phyloP scores from a whole-genome alignment of 2,888 invertebrate species.

The Drosophila ezoana region DNA sequence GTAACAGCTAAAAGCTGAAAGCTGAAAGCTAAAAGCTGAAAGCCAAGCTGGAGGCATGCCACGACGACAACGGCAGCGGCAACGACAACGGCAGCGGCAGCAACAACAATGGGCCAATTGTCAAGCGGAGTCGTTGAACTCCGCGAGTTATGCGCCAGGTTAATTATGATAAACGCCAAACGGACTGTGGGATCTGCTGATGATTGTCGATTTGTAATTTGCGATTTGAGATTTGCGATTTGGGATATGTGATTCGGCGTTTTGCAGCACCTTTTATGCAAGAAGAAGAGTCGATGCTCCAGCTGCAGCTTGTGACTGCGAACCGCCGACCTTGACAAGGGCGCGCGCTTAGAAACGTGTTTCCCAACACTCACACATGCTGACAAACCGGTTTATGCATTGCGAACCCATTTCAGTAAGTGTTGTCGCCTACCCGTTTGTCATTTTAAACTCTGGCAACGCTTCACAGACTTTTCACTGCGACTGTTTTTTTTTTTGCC shows the following conservation, averaged over 20 bases:
- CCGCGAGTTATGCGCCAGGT: slow-evolving; percentile 45
- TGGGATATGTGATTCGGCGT: not conserved
- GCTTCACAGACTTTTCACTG: slow-evolving; percentile 11
- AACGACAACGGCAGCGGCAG: slow-evolving; percentile 18
- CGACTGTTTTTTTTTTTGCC: not conserved
- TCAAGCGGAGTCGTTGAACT: slow-evolving; percentile 66
- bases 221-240: slow-evolving; percentile 1
- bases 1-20: slow-evolving; percentile 49
- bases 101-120: slow-evolving; percentile 57
- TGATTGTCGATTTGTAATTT: slow-evolving; percentile 18
- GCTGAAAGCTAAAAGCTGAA: slow-evolving; percentile 32
- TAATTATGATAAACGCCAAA: slow-evolving; percentile 55
- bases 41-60: slow-evolving; percentile 37
- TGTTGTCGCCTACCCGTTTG: not conserved
- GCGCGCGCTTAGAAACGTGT: slow-evolving; percentile 62
- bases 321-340: slow-evolving; percentile 70
- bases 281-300: slow-evolving; percentile 8
- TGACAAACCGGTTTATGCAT: slow-evolving; percentile 56
- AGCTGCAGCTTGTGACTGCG: slow-evolving; percentile 21
- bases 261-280: not conserved
- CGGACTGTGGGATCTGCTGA: slow-evolving; percentile 5
- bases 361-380: slow-evolving; percentile 41
- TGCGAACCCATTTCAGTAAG: not conserved
- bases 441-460: slow-evolving; percentile 3
- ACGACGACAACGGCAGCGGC: slow-evolving; percentile 21